Evolutionary conservation across 2,797 vertebrate species (phyloP).

Genomic region (Caiman crocodilus): DNA sequence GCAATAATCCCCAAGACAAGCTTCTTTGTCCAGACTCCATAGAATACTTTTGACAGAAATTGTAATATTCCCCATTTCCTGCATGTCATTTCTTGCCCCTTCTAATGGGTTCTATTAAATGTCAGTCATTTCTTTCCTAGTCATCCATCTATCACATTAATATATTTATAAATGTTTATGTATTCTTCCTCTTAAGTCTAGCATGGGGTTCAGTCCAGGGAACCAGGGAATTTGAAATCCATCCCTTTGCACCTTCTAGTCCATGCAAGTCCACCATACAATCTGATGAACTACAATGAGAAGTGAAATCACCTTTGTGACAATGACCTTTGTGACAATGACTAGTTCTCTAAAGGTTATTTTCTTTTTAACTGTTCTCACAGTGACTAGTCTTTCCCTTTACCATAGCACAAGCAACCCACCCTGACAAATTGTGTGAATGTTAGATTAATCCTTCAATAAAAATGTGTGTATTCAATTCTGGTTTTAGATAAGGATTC

Average conservation of each 20-base stretch:
- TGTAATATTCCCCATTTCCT: not conserved
- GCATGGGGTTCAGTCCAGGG: not conserved
- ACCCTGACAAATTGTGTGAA: not conserved
- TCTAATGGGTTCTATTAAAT: not conserved
- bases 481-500: not conserved
- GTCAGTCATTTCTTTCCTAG: not conserved
- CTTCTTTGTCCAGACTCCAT: not conserved
- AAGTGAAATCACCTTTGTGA: not conserved
- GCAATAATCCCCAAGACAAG: not conserved
- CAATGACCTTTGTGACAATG: no score
- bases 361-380: not conserved
- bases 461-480: not conserved
- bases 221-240: not conserved
- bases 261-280: not conserved
- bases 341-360: not conserved
- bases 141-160: rapidly evolving
- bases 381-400: not conserved
- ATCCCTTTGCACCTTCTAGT: not conserved
- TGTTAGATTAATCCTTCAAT: not conserved
- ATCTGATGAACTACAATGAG: not conserved
- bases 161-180: not conserved
- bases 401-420: not conserved
- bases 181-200: not conserved
- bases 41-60: not conserved
- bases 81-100: rapidly evolving